A percentile compares a stretch with the other conserved stretches of the same genome.
These are phyloP conservation scores for Drosophila imparisetae DNA, from an alignment of 2,888 invertebrate genomes.

Conservation along the genomic window DNA sequence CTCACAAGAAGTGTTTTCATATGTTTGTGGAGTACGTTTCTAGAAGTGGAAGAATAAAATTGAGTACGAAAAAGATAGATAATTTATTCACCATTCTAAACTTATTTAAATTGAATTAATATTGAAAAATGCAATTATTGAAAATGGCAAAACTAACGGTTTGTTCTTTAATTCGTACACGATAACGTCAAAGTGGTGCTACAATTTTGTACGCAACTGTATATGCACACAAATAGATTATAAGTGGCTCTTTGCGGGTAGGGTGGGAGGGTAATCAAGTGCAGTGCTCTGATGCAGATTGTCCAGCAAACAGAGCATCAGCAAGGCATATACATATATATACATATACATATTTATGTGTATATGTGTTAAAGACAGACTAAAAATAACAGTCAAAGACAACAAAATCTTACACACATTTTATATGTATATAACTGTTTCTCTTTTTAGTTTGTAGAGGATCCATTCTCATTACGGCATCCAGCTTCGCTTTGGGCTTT, in stretches of 20 bases:
- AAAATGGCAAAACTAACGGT: not conserved
- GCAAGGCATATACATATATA: not conserved
- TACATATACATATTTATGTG: not conserved
- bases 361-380: slow-evolving; percentile 6
- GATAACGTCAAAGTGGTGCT: not conserved
- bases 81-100: not conserved
- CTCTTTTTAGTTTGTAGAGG: slow-evolving; percentile 70
- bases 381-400: slow-evolving; percentile 52
- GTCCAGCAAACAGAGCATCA: slow-evolving; percentile 36
- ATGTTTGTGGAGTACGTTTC: not conserved
- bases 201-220: slow-evolving; percentile 13
- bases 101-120: not conserved
- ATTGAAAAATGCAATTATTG: not conserved
- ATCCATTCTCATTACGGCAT: slow-evolving; percentile 49
- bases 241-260: slow-evolving; percentile 34
- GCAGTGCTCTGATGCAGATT: slow-evolving; percentile 41
- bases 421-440: not conserved
- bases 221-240: slow-evolving; percentile 21
- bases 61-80: not conserved
- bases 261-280: slow-evolving; percentile 40
- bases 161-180: not conserved
- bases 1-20: not conserved
- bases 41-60: not conserved
- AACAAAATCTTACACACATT: slow-evolving; percentile 16
- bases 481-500: slow-evolving; percentile 48